Evolutionary conservation across 2,888 invertebrate species (phyloP), one percentile per base, ranked within the genome.

Genomic region (Prosapia bicincta): DNA sequence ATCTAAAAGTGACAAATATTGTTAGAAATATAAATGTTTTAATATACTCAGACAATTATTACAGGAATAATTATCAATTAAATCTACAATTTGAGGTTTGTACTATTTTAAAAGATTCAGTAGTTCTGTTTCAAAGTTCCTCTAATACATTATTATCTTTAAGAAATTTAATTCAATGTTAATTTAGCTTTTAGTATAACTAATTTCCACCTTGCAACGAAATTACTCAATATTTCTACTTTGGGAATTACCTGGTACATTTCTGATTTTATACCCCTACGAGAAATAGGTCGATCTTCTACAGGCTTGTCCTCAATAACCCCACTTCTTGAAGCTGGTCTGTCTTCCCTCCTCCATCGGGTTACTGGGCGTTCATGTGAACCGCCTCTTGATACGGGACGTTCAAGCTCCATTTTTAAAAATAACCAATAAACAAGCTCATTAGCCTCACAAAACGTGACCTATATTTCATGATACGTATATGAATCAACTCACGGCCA

Each of bases 291-390:
- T 32, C 79, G 71, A 26, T 76, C 76, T 25, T 43, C 71, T 66
- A 32, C 30, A 0, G 24, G 28, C 15, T 72, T 76, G 26, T 78
- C 74, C 30, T 77, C 75, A 20, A 75, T 66, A 67, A 69, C 38
- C 65, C 75, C 74, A 73, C 73, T 71, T 54, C 76, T 77, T 26
- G 78, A 74, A 20, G 71, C 66, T 25, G 77, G 78, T 23, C 72
- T 38, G 26, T 79, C 79, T 28, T 79, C 79, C 68, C 79, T 76
- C 28, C 78, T 76, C 79, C 79, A 78, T 10, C 79, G 68, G 10
- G 79, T 78, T 23, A 76, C 78, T 32, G 79, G 79, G 69, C 79
- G 71, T 66, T 79, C 79, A 32, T 75, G 71, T 38, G 76, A 70
- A 23, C 76, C 75, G 66, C 68, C 71, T 67, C 76, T 66, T 23